A percentile compares a stretch with the other conserved stretches of the same genome.
Evolutionary conservation across 2,888 invertebrate genomes (phyloP).

Genomic region (Agonopterix arenella): DNA sequence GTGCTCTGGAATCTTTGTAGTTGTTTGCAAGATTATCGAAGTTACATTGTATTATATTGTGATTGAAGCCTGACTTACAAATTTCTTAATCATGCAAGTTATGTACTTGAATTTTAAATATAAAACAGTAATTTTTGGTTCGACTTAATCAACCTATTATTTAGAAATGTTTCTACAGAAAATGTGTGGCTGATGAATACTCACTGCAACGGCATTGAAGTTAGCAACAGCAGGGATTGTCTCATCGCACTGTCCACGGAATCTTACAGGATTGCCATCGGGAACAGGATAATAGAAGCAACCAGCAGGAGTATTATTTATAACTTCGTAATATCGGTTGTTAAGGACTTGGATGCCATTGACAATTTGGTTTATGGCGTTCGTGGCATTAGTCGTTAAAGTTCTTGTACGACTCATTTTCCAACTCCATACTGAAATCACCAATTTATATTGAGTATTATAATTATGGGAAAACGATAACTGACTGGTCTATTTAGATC

Average conservation of each 20-base stretch:
- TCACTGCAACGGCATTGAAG: slow-evolving; percentile 37
- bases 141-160: background rate
- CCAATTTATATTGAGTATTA: background rate
- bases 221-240: slow-evolving; percentile 27
- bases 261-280: slow-evolving; percentile 25
- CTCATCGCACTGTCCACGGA: slow-evolving; percentile 37
- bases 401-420: slow-evolving; percentile 34
- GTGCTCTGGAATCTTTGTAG: no score
- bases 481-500: no score
- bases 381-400: slow-evolving; percentile 19
- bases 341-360: slow-evolving; percentile 26
- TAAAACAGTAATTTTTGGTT: background rate
- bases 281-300: slow-evolving; percentile 43
- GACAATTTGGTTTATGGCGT: slow-evolving; percentile 26
- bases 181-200: slow-evolving; percentile 10
- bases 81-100: no score
- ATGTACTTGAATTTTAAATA: no score
- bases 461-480: no score
- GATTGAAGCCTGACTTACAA: no score
- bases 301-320: slow-evolving; percentile 23
- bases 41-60: no score
- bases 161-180: no score
- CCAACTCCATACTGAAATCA: slow-evolving; percentile 42
- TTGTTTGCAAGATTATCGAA: no score
- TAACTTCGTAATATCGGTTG: slow-evolving; percentile 27